phyloP scores from a whole-genome alignment of 2,888 invertebrate genomes.

The Hypena proboscidalis region DNA sequence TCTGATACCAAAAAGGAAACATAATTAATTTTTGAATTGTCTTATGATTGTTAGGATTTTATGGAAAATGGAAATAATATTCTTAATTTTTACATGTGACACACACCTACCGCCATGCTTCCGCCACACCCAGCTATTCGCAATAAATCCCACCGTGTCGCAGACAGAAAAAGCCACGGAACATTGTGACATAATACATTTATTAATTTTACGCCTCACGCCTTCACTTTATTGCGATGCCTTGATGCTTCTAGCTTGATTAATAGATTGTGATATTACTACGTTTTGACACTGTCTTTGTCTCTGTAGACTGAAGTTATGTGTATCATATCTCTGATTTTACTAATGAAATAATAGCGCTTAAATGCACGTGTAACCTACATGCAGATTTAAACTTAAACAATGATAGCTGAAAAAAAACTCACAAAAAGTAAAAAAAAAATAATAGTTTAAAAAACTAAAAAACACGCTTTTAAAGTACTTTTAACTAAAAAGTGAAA shows the following conservation, averaged over 20 bases:
- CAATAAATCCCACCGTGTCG: conserved; percentile 73
- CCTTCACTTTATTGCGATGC: conserved; percentile 46
- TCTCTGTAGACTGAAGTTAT: too few species aligned
- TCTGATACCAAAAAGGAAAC: too few species aligned
- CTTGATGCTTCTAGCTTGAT: conserved; percentile 43
- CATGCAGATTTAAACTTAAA: too few species aligned
- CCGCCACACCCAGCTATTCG: conserved; percentile 53
- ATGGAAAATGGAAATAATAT: background rate
- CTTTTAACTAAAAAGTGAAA: too few species aligned
- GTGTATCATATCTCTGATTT: too few species aligned
- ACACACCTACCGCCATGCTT: conserved; percentile 39
- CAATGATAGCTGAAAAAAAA: too few species aligned
- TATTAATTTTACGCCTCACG: conserved; percentile 72
- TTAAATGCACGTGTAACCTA: too few species aligned
- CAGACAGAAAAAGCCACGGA: conserved; percentile 72
- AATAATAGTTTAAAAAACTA: too few species aligned
- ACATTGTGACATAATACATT: conserved; percentile 76
- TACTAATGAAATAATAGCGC: too few species aligned
- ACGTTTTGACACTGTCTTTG: too few species aligned
- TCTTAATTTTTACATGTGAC: conserved; percentile 8
- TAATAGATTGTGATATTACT: conserved; percentile 39
- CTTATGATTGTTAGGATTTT: background rate
- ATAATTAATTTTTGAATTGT: background rate
- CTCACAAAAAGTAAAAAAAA: too few species aligned
- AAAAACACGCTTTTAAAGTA: too few species aligned